phyloP scores from a whole-genome alignment of 1,140 invertebrate genomes.

The Papilio polyxenes region DNA sequence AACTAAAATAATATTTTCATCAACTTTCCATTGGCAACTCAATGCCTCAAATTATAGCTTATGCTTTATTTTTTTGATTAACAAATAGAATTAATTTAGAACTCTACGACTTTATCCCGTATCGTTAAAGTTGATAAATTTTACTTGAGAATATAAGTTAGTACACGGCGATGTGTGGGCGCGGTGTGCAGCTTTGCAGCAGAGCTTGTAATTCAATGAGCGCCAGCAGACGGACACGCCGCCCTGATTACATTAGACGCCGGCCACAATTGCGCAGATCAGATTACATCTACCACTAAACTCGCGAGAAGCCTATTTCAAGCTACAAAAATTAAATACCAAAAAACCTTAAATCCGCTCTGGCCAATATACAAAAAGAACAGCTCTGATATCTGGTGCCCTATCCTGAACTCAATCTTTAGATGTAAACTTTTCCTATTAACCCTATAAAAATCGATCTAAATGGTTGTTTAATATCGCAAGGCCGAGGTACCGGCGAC shows the following conservation, averaged over 20 bases:
- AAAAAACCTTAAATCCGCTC: neutral
- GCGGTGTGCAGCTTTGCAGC: neutral
- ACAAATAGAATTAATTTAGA: neutral
- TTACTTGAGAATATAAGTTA: neutral
- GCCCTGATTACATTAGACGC: conserved; percentile 75
- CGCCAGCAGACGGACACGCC: conserved; percentile 70
- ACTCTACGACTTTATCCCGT: neutral
- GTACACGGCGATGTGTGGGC: neutral
- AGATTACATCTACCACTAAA: conserved; percentile 67
- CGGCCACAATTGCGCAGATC: conserved; percentile 77
- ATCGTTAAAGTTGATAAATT: no score
- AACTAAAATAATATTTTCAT: neutral
- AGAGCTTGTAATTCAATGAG: conserved; percentile 72
- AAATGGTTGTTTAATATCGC: conserved; percentile 61
- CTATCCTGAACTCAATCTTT: conserved; percentile 5
- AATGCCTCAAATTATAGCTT: neutral
- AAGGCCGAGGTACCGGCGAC: conserved; percentile 63
- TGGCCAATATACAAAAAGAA: neutral
- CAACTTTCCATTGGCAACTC: neutral
- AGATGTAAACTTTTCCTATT: conserved; percentile 36
- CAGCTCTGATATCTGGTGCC: neutral
- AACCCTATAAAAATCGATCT: conserved; percentile 52
- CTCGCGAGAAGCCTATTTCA: conserved; percentile 8
- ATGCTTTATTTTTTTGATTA: no score
- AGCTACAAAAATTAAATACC: neutral